Evolutionary conservation across 35 echinoderm and acorn worm genomes (phyloP), one percentile per base, ranked within the genome.

Genomic region (Chiridota heheva): DNA sequence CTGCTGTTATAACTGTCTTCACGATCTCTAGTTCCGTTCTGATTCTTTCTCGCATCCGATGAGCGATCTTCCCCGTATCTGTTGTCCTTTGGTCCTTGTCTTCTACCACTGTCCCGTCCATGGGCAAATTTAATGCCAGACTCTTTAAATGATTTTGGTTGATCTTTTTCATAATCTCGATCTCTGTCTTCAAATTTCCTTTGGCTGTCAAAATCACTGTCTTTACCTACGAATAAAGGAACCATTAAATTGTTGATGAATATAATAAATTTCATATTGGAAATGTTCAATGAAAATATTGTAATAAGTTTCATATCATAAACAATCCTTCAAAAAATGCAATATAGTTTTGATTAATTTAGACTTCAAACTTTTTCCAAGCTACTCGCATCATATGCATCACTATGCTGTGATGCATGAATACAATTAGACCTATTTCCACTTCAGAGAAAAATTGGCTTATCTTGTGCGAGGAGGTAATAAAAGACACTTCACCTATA

Each of bases 61-160:
- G 46, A 76, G 36, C 44, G 45, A 24, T 76, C 40, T 20, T 55
- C 25, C 17, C 12, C 34, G 43, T 55, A 49, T 47, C 42, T 76
- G 45, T 45, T 55, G 10, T 45, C 48, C 34, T 34, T 37, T 48
- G 77, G 25, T 44, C 86, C 45, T 43, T 51, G 40, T 53, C 81
- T 76, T 28, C 64, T 85, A 2, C 57, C 25, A 44, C 85, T 86
- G 7, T 85, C 81, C 20, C 33, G 72, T 40, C 80, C 62, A 79
- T 98, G 95, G 12, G 78, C 78, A 70, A 87, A 98, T 3, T 36
- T 81, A 36, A 87, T 96, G 15, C 95, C 95, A 47, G 85, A 80
- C 20, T 98, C 95, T 61, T 51, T 88, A 1, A 86, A 85, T 36
- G 95, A 84, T 7, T 70, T 57, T 5, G 95, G 85, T 51, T 98